Evolutionary conservation across 1,140 invertebrate genomes (phyloP).

Genomic region (Rhynchophorus ferrugineus): DNA sequence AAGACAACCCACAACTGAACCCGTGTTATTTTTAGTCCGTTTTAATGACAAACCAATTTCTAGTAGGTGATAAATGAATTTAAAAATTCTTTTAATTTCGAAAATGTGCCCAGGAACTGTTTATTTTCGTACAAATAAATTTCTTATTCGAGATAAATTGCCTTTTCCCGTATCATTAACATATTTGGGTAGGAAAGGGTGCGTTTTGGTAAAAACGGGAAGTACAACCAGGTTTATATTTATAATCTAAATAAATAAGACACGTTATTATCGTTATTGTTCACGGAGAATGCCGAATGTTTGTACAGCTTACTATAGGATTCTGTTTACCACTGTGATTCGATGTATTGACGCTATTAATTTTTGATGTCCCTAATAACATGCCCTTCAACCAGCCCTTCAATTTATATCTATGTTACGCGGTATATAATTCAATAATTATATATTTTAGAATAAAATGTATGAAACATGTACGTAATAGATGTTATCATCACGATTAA

Average conservation of each 20-base stretch:
- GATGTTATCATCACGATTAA: too few relatives aligned
- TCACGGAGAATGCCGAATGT: constrained; percentile 11
- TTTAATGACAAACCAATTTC: background rate
- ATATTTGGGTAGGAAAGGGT: background rate
- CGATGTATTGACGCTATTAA: constrained; percentile 19
- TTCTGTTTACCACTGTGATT: constrained; percentile 21
- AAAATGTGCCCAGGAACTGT: background rate
- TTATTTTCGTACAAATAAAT: background rate
- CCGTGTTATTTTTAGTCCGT: background rate
- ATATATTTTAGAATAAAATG: constrained; percentile 9
- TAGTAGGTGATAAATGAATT: background rate
- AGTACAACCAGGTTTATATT: too few relatives aligned
- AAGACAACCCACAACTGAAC: background rate
- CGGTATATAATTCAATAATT: constrained; percentile 13
- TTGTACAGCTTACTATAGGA: constrained; percentile 21
- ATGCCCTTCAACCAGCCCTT: constrained; percentile 8
- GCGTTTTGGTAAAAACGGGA: background rate
- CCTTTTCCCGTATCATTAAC: background rate
- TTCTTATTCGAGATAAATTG: background rate
- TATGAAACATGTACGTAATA: constrained; percentile 16
- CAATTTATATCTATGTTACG: constrained; percentile 11
- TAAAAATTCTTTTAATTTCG: background rate
- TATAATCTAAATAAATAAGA: background rate
- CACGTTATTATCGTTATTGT: background rate
- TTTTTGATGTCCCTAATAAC: constrained; percentile 22